Conservation (phyloP, 2,113 vertebrate genomes). For the Gymnobelideus leadbeateri region DNA sequence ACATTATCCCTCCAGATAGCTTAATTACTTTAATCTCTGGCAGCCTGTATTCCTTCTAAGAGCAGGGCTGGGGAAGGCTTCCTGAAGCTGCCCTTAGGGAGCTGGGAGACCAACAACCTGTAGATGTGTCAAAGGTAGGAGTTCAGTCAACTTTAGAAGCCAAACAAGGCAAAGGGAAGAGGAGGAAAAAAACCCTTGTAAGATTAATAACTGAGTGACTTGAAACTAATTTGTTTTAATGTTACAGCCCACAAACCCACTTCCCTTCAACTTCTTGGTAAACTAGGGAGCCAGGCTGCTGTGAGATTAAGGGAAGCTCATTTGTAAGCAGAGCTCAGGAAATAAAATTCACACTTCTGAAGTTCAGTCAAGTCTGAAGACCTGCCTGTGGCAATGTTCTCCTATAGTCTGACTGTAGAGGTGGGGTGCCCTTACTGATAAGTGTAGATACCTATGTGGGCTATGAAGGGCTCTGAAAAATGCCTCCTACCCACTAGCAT, state of each 20-base stretch:
- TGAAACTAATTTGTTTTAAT: conserved; percentile 28
- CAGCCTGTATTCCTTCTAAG: neutral
- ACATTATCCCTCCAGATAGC: neutral
- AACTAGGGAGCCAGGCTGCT: neutral
- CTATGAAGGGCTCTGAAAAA: neutral
- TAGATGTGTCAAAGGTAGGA: neutral
- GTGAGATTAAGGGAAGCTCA: conserved; percentile 1
- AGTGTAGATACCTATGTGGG: neutral
- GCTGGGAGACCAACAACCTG: conserved; percentile 27
- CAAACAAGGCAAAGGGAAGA: neutral
- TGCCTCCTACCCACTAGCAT: neutral
- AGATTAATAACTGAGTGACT: neutral
- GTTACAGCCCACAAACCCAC: conserved; percentile 78
- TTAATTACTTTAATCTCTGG: neutral
- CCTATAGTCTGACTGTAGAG: neutral
- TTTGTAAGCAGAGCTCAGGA: conserved; percentile 52
- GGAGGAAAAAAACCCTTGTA: neutral
- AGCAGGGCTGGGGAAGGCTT: neutral
- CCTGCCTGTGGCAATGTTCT: neutral
- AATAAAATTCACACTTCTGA: conserved; percentile 62
- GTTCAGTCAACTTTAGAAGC: neutral
- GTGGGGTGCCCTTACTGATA: rapidly evolving
- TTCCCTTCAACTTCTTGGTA: conserved; percentile 79
- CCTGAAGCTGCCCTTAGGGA: rapidly evolving
- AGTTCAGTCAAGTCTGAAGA: neutral